phyloP scores from a whole-genome alignment of 1,140 invertebrate species.

The Zaprionus ornatus region DNA sequence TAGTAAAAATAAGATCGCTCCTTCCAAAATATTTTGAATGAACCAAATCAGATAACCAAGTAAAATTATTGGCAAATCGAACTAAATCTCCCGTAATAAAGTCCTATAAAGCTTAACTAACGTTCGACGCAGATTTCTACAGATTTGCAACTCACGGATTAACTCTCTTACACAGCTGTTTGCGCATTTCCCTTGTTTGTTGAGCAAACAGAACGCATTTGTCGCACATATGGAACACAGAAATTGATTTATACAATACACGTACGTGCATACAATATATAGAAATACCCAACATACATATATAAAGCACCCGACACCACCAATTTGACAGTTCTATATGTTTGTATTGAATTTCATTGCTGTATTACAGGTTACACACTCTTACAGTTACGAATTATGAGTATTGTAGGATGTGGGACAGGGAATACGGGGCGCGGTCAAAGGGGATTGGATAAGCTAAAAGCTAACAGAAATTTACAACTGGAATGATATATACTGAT shows the following conservation, averaged over 20 bases:
- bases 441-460: constrained; percentile 29
- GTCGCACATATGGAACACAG: constrained; percentile 57
- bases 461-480: constrained; percentile 61
- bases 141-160: constrained; percentile 3
- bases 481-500: constrained; percentile 62
- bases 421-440: background rate
- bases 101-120: no score
- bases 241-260: constrained; percentile 63
- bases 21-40: no score
- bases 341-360: constrained; percentile 35
- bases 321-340: constrained; percentile 1
- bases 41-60: no score
- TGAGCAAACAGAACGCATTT: constrained; percentile 62
- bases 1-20: no score
- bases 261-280: background rate
- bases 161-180: constrained; percentile 30
- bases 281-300: background rate
- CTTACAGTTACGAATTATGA: constrained; percentile 42
- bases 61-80: no score
- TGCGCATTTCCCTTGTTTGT: constrained; percentile 41
- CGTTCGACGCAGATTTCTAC: no score
- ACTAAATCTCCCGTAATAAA: no score
- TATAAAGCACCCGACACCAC: background rate
- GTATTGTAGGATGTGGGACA: constrained; percentile 53
- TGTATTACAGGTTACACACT: constrained; percentile 25